Evolutionary conservation across 2,797 vertebrate genomes (phyloP), one percentile per base, ranked within the genome.

Genomic region (Hippocampus kuda): DNA sequence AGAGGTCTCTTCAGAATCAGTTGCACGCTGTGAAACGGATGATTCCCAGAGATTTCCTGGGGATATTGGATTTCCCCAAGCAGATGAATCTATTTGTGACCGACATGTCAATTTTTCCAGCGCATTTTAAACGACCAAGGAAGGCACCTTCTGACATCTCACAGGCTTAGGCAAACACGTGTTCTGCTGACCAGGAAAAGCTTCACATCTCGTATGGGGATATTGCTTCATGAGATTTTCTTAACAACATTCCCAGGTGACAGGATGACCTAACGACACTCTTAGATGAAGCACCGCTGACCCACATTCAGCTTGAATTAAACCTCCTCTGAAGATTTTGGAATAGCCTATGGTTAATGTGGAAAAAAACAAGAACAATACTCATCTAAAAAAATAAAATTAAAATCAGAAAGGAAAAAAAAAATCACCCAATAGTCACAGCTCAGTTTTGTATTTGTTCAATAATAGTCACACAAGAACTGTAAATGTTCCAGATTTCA

Each of bases 71-170:
- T 89, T 87, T 86, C 84, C 78, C 76, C 73, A 71, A 7, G 72
- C 77, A 83, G 85, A 89, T 86, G 85, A 88, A 86, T 82, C 81
- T 83, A 84, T 84, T 87, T 88, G 81, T 79, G 84, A 87, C 85
- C 78, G 83, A 85, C 85, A 77, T 86, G 83, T 87, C 81, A 79
- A 79, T 85, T 83, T 82, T 85, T 79, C 72, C 80, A 75, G 81
- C 77, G 61, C 74, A 75, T 82, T 79, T 85, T 77, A 54, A 18
- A 79, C 68, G 51, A 61, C 63, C 41, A 59, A 57, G 66, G 62
- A 51, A 70, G 65, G 70, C 69, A 75, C 75, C 56, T 82, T 76
- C 46, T 82, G 79, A 84, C 82, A 76, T 77, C 69, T 79, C 71
- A 75, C 68, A 72, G 34, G 60, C 66, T 73, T 76, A 75, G 83